These are phyloP conservation scores for Myotis findleyi DNA, from an alignment of 2,797 vertebrate genomes.

Conservation along the genomic window DNA sequence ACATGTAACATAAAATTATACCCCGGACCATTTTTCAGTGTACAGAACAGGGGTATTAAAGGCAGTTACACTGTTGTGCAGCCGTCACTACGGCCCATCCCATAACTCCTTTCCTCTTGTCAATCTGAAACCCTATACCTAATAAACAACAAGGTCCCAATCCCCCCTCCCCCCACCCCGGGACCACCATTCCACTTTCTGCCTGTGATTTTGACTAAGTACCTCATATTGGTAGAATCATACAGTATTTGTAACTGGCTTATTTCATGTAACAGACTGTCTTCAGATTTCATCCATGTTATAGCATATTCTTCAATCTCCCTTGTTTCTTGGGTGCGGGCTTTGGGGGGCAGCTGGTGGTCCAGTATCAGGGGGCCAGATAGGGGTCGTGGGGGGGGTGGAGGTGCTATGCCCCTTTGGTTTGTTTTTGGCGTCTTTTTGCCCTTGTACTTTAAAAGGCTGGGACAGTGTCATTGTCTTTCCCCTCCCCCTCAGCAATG, in stretches of 20 bases:
- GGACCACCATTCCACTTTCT: no score
- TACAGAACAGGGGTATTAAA: no score
- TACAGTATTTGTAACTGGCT: not conserved
- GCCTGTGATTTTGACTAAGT: not conserved
- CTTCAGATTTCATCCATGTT: not conserved
- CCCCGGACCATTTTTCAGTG: not conserved
- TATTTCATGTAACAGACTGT: not conserved
- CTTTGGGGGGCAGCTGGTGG: not conserved
- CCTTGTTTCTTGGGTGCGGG: conserved; percentile 37
- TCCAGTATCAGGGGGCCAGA: conserved; percentile 19
- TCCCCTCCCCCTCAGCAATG: fast-evolving
- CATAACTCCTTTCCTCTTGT: no score
- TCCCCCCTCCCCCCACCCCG: not conserved
- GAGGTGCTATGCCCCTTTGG: conserved; percentile 41
- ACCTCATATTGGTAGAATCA: fast-evolving
- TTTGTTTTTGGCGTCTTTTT: conserved; percentile 34
- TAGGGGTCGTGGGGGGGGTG: not conserved
- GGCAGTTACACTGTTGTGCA: no score
- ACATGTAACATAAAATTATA: not conserved
- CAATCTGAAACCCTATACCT: not conserved
- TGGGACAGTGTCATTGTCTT: not conserved
- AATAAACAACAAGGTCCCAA: no score
- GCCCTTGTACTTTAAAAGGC: not conserved
- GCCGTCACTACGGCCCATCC: fast-evolving
- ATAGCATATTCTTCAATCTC: not conserved